Base-by-base conservation (phyloP, 1,140 invertebrate species). In the Papilio aristodemus region DNA sequence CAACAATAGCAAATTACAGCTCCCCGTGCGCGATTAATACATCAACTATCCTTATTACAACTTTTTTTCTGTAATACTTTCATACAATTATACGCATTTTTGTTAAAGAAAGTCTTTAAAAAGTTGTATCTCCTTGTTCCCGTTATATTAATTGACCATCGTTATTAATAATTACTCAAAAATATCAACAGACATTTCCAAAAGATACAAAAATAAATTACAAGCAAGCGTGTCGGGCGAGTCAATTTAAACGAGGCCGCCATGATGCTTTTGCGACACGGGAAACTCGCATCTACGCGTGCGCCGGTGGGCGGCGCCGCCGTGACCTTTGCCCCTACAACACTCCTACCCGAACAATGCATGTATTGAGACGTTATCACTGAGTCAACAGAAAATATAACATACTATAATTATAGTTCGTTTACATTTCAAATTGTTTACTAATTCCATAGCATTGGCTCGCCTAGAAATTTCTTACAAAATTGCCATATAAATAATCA, bases 1-100 rank as follows among this genome's bases (percentile, higher is more conserved):
- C 50, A 27, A 57, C 54, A 57, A 57, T 27, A 25, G 22, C 25
- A 58, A 58, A 58, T 58, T 58, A 58, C 57, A 58, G 25, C 25
- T 32, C 13, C 32, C 22, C n/a, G 8, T 22, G 22, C 25, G 3
- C 57, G 25, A 58, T 57, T 22, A 22, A 57, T 25, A 41, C 41
- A 46, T 7, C 27, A 17, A 19, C 41, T 17, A 46, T 14, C 9
- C 14, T 19, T 46, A 46, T 46, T 46, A 46, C 41, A 46, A 7
- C 1, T 8, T 17, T 46, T 43, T 46, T 14, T 17, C 17, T n/a
- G n/a, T 8, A 17, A 1, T 39, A 14, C 8, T 46, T 19, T 46
- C 17, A 14, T 46, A 19, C 14, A 19, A 19, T 46, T 46, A 46
- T 46, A 46, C 4, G 41, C 41, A 17, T 46, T 17, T 46, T 46